These are phyloP conservation scores for Pristionchus exspectatus DNA, from an alignment of 2,888 invertebrate species.

Conservation along the genomic window DNA sequence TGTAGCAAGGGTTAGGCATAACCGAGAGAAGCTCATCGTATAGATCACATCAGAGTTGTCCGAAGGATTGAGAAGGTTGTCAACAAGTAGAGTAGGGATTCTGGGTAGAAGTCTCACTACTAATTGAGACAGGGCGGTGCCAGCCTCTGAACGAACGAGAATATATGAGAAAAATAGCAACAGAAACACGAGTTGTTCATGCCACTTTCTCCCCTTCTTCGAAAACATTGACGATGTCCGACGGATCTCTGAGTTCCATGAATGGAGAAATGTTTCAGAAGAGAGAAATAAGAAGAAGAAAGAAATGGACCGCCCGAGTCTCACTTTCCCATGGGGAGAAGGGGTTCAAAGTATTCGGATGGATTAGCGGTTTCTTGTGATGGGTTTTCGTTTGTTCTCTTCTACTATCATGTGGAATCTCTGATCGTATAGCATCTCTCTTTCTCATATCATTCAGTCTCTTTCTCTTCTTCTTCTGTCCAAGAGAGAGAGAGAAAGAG, in stretches of 20 bases:
- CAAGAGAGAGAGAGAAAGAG: not conserved
- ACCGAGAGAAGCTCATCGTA: not conserved
- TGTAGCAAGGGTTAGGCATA: not conserved
- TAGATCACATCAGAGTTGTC: not conserved
- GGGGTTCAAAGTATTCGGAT: not conserved
- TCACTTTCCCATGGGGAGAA: not conserved
- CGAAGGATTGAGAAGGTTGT: not conserved
- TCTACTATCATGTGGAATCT: constrained; percentile 9
- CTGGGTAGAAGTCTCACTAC: not conserved
- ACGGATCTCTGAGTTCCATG: not conserved
- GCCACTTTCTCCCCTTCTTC: constrained; percentile 5
- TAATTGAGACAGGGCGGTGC: not conserved
- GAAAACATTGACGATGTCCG: constrained; percentile 29
- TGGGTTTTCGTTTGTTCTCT: constrained; percentile 1
- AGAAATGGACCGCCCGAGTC: not conserved
- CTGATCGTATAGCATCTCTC: constrained; percentile 41
- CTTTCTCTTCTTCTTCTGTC: constrained; percentile 22
- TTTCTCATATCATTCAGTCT: constrained; percentile 23
- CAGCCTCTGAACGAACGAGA: not conserved
- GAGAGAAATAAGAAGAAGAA: not conserved
- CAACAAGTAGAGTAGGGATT: not conserved
- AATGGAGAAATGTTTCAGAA: not conserved
- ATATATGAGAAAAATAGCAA: not conserved
- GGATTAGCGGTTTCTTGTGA: not conserved
- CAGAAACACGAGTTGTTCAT: constrained; percentile 12